Base-by-base conservation (phyloP, 2,888 invertebrate genomes). In the Rugalucina vietnamica region DNA sequence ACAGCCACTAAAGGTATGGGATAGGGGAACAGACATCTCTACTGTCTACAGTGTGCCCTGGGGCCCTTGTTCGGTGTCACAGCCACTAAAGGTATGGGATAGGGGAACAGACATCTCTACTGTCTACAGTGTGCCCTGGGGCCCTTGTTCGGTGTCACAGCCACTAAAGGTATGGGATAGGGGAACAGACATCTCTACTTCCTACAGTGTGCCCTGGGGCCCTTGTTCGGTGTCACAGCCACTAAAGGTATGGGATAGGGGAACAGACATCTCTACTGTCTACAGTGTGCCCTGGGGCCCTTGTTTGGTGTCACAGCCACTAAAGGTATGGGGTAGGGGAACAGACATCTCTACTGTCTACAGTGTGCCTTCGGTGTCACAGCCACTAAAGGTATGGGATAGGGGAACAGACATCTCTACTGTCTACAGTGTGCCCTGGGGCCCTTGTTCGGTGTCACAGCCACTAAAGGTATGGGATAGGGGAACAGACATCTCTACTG, bases 401-500 rank as follows among this genome's bases (percentile, higher is more conserved):
- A n/a, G n/a, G n/a, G 96, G 96, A 96, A 96, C 81, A 95, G 96
- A 90, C 93, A 96, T 60, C 93, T 96, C 27, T 96, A 96, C 87
- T 95, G 95, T 54, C 85, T 96, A 4, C 96, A 96, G 89, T 94
- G 96, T 74, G 91, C 96, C 49, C 90, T 95, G 18, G 95, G 96
- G 27, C 96, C 96, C 29, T 83, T 95, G 24, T 92, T 95, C 39
- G 88, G 93, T n/a, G 86, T 95, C 43, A 94, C 95, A 85, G 92
- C 95, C 54, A 94, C 94, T 18, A 93, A 93, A 88, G 89, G 91
- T 90, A 80, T 54, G 43, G 8, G 43, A 12, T 43, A 43, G 18
- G n/a, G 96, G 96, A 96, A 96, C 79, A 95, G 96, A 89, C 93
- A 96, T 50, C 93, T 96, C 29, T 96, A 96, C 87, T 94, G 95